Evolutionary conservation across 2,888 invertebrate species (phyloP).

Genomic region (Cryptocheilus praepositus): DNA sequence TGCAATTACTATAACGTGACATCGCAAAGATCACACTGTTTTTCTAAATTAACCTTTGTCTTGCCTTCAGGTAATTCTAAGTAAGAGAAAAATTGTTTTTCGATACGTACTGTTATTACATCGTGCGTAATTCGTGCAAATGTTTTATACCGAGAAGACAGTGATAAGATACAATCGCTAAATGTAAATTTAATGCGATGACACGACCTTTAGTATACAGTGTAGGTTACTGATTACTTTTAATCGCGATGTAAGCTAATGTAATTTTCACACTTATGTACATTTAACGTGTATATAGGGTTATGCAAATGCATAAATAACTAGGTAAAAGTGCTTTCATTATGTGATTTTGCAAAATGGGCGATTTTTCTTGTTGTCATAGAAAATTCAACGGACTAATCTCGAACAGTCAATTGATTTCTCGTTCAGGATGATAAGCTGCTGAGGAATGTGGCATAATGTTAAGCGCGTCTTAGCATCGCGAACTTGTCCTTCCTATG

Average conservation of each 20-base stretch:
- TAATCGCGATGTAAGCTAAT: slow-evolving; percentile 49
- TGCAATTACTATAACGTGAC: slow-evolving; percentile 31
- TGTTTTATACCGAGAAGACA: too few relatives aligned
- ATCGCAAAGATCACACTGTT: slow-evolving; percentile 25
- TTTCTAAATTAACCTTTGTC: slow-evolving; percentile 7
- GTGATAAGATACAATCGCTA: neutral
- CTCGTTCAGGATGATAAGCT: too few relatives aligned
- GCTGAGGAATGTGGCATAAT: too few relatives aligned
- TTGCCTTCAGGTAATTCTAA: neutral
- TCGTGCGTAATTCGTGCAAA: neutral
- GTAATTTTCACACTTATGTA: slow-evolving; percentile 49
- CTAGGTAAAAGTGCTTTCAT: too few relatives aligned
- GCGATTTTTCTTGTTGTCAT: too few relatives aligned
- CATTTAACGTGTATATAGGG: slow-evolving; percentile 60
- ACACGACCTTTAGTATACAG: slow-evolving; percentile 55
- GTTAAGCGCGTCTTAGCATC: too few relatives aligned
- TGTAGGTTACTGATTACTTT: slow-evolving; percentile 50
- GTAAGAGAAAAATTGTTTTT: slow-evolving; percentile 26
- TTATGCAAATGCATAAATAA: slow-evolving; percentile 20
- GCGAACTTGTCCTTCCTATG: too few relatives aligned
- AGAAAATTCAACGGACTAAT: too few relatives aligned
- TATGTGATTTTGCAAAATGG: too few relatives aligned
- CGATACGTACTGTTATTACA: slow-evolving; percentile 24
- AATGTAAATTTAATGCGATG: slow-evolving; percentile 35
- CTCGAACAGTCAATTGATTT: too few relatives aligned